Evolutionary conservation across 2,888 invertebrate species (phyloP), one percentile per base, ranked within the genome.

Genomic region (Anthoptus insignis): DNA sequence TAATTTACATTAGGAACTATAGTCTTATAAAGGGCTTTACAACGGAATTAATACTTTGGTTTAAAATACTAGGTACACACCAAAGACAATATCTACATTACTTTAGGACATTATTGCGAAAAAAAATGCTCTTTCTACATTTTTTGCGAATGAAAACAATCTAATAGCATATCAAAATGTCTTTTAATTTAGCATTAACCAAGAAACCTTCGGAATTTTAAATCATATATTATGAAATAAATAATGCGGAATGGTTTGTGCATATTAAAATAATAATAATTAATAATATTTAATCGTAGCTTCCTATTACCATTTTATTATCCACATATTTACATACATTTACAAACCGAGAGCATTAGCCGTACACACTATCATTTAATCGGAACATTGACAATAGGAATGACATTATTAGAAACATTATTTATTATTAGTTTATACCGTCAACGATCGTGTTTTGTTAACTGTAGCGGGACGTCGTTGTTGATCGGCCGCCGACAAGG

Each of bases 401-500:
- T 84, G n/a, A n/a, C n/a, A n/a, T n/a, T n/a, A n/a, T n/a, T n/a
- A n/a, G n/a, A n/a, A n/a, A n/a, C n/a, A n/a, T n/a, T n/a, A n/a
- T n/a, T n/a, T n/a, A n/a, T n/a, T 75, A 72, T 77, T 75, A 74
- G 78, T 54, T 47, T 56, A 63, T 22, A 71, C 66, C 75, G 81
- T 88, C 86, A 95, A 83, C 96, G 95, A 86, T 96, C 96, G 83
- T 96, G 96, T 85, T 96, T 96, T 49, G 96, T 96, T 66, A 96
- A 92, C 81, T 96, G 96, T 69, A 96, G 84, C 16, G 96, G 96
- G 77, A 96, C 94, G 81, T 94, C 94, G 71, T 82, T 89, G 37
- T 81, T 74, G 64, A 81, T 73, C 68, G 79, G 71, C 67, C 76
- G 81, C 37, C 84, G 92, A 67, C 89, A 87, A 64, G 93, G 94